Conservation (phyloP, 2,113 vertebrate genomes). For the Scortum barcoo region DNA sequence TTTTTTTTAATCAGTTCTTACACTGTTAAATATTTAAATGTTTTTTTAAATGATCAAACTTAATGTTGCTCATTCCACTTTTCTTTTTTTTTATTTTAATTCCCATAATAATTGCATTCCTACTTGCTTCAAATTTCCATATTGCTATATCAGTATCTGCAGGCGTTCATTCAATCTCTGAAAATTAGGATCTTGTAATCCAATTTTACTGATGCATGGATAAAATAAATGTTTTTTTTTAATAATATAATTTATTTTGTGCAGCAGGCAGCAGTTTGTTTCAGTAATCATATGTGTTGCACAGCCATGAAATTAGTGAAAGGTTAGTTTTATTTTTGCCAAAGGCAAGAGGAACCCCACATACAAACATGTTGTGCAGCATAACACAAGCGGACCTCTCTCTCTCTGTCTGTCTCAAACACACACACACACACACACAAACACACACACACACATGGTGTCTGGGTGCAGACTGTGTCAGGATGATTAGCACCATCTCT, state of each 20-base stretch:
- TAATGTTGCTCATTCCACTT: background rate
- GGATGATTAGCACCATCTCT: constrained; percentile 84
- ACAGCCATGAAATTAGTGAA: constrained; percentile 62
- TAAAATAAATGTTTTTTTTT: background rate
- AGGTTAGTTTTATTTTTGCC: constrained; percentile 60
- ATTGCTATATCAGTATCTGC: background rate
- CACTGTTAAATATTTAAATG: background rate
- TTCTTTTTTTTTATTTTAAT: background rate
- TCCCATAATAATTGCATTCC: background rate
- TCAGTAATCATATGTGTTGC: constrained; percentile 24
- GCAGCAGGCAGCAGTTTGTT: constrained; percentile 35
- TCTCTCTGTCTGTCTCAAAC: background rate
- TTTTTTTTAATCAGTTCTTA: background rate
- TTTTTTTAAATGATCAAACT: background rate
- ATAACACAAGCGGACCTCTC: constrained; percentile 19
- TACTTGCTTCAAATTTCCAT: background rate
- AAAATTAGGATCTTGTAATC: constrained; percentile 36
- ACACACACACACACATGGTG: constrained; percentile 25
- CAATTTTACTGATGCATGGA: constrained; percentile 25
- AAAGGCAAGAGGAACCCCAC: constrained; percentile 33
- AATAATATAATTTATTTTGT: constrained; percentile 1
- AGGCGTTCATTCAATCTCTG: constrained; percentile 14
- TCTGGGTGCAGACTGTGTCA: constrained; percentile 79
- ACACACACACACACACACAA: constrained; percentile 3
- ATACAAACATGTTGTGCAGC: constrained; percentile 44